Conservation (phyloP, 2,113 vertebrate genomes). For the Ochotona princeps region DNA sequence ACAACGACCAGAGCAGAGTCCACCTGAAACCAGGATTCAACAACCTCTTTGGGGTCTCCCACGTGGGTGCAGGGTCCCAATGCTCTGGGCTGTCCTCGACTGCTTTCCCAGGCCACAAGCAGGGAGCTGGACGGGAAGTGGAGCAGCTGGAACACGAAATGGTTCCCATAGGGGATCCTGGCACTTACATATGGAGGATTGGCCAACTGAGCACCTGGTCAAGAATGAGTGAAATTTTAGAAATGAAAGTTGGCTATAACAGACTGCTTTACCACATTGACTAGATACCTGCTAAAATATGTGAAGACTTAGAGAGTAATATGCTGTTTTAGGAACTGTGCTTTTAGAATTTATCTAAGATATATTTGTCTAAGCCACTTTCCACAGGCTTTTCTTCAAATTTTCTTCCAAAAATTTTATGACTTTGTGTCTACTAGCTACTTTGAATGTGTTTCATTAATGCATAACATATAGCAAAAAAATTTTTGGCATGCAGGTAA, state of each 20-base stretch:
- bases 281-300: background rate
- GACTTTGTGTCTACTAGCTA: background rate
- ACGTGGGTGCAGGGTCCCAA: too few species aligned
- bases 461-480: background rate
- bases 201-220: too few species aligned
- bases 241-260: background rate
- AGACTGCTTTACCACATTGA: background rate
- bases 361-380: background rate
- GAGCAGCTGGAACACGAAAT: too few species aligned
- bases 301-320: background rate
- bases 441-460: background rate
- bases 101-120: too few species aligned
- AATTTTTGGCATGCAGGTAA: background rate
- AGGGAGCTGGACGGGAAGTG: too few species aligned
- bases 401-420: background rate
- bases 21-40: too few species aligned
- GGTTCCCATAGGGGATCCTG: too few species aligned
- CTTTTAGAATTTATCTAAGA: background rate
- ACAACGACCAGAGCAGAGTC: too few species aligned
- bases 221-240: background rate
- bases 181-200: too few species aligned
- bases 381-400: background rate
- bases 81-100: too few species aligned
- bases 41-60: too few species aligned
- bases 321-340: background rate